These are phyloP conservation scores for Elymnias hypermnestra DNA, from an alignment of 1,140 invertebrate genomes.

Conservation along the genomic window DNA sequence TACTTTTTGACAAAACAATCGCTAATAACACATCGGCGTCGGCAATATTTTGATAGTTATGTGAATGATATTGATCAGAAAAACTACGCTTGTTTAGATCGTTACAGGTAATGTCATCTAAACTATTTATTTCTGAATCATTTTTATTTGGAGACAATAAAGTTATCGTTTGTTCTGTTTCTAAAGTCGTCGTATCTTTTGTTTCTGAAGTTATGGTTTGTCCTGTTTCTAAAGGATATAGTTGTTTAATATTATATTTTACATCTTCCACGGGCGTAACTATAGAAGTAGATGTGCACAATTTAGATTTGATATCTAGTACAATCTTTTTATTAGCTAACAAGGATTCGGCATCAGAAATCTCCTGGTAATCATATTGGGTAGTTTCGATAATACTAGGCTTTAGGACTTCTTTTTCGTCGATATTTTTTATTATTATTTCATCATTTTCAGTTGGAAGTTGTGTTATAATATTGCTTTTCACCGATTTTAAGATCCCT, in stretches of 20 bases:
- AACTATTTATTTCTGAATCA: neutral
- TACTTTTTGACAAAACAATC: neutral
- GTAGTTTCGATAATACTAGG: conserved; percentile 23
- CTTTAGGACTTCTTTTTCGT: neutral
- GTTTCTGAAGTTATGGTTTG: neutral
- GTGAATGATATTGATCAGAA: conserved; percentile 7
- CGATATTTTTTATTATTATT: neutral
- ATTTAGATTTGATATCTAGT: neutral
- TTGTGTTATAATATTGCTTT: neutral
- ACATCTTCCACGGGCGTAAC: neutral
- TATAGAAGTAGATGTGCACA: no score
- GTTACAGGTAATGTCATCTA: neutral
- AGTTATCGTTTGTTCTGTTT: neutral
- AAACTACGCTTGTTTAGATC: neutral
- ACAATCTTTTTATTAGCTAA: conserved; percentile 14
- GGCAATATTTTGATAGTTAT: conserved; percentile 26
- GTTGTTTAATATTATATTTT: neutral
- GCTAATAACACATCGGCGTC: conserved; percentile 24
- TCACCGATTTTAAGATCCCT: conserved; percentile 1
- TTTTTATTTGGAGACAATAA: neutral
- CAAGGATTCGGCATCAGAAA: conserved; percentile 37
- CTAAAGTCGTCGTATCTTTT: neutral
- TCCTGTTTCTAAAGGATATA: neutral
- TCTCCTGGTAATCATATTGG: conserved; percentile 32
- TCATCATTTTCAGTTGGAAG: no score